Evolutionary conservation across 2,888 invertebrate species (phyloP).

Genomic region (Heliconius ethilla): DNA sequence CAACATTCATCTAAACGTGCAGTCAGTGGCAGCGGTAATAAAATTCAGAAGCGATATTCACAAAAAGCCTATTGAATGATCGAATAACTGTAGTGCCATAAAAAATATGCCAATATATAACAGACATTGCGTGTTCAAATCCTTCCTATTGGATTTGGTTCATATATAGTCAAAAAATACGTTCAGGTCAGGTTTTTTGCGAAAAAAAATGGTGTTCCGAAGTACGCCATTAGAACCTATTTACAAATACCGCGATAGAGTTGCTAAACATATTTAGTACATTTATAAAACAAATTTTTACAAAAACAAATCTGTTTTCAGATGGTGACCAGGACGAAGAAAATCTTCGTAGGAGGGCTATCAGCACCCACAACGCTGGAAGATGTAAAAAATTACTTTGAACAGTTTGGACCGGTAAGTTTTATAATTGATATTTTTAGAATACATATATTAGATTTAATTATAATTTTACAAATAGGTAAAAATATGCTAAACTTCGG

Average conservation of each 20-base stretch:
- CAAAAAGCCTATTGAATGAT: constrained; percentile 5
- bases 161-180: background rate
- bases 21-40: background rate
- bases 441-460: background rate
- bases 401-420: constrained; percentile 99
- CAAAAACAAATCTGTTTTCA: constrained; percentile 79
- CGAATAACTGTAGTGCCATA: background rate
- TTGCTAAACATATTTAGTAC: background rate
- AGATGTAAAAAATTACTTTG: constrained; percentile 99
- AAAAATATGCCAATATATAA: background rate
- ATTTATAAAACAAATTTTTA: background rate
- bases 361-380: constrained; percentile 99
- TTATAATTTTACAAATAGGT: background rate
- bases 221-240: background rate
- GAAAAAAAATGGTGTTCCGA: background rate
- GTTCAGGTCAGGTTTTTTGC: background rate
- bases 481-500: background rate
- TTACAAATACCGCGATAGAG: background rate
- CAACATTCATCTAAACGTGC: background rate
- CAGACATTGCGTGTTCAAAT: background rate
- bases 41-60: constrained; percentile 2
- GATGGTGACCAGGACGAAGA: constrained; percentile 99
- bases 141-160: background rate
- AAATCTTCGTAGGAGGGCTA: constrained; percentile 99
- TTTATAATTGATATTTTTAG: constrained; percentile 23